Evolutionary conservation across 1,140 invertebrate species (phyloP), one percentile per base, ranked within the genome.

Genomic region (Nasonia vitripennis): DNA sequence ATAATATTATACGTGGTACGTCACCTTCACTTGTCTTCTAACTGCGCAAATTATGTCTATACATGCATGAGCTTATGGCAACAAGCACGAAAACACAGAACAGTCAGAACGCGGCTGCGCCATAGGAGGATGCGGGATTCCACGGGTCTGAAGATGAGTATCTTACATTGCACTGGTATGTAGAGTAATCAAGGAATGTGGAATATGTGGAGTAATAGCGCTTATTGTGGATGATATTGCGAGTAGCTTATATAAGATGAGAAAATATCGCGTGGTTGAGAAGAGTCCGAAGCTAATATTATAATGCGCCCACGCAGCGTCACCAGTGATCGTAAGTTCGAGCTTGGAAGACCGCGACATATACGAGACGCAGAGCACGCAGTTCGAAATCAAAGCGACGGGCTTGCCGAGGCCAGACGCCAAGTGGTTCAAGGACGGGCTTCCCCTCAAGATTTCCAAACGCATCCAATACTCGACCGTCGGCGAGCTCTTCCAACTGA

Each of bases 381-480:
- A 94, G 67, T 97, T 96, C 90, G 95, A 96, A 81, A 95, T 98
- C 0, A 94, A 95, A 87, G 96, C 95, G 9, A 94, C 93, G 45
- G 97, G 96, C 31, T 93, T 95, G 86, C 97, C 97, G 37, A 95
- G 96, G 85, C 97, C 97, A 0, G 95, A 95, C 70, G 96, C 95
- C 5, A 95, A 95, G 89, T 98, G 97, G 97, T 96, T 94, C 20
- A 95, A 96, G 82, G 95, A 97, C 89, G 96, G 95, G 6, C 93
- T 96, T 87, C 94, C 94, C 34, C 91, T 97, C 2, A 95, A 95
- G 71, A 88, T 94, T 0, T 93, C 95, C 34, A 94, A 95, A 31
- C 94, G 95, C 83, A 93, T 96, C 7, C 95, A 95, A 74, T 95
- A 96, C 11, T 93, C 94, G 9, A 95, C 96, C 37, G 94, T 96